phyloP scores from a whole-genome alignment of 2,113 vertebrate genomes.

The Panurus biarmicus region DNA sequence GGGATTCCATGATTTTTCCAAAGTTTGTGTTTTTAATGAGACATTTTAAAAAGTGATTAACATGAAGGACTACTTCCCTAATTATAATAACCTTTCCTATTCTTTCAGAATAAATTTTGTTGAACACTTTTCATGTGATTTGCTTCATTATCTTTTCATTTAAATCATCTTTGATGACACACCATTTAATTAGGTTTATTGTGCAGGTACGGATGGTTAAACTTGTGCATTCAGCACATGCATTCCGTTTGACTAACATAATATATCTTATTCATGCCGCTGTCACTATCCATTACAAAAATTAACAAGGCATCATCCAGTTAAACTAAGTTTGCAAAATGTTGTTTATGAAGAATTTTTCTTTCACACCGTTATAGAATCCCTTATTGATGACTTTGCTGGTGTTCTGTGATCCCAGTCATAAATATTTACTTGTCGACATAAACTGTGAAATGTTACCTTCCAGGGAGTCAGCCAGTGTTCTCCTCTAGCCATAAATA shows the following conservation, averaged over 20 bases:
- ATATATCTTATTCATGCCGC: slow-evolving; percentile 51
- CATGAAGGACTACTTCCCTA: neutral
- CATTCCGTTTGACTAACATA: slow-evolving; percentile 32
- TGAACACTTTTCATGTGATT: slow-evolving; percentile 46
- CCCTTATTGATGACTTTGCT: neutral
- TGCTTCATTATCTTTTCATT: slow-evolving; percentile 65
- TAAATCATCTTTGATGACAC: slow-evolving; percentile 58
- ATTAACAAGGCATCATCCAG: slow-evolving; percentile 48
- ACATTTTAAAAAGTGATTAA: slow-evolving; percentile 20
- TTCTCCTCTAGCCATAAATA: slow-evolving; percentile 13
- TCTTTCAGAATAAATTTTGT: slow-evolving; percentile 52
- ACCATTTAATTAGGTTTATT: slow-evolving; percentile 60
- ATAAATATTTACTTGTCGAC: slow-evolving; percentile 45
- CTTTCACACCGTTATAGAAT: neutral
- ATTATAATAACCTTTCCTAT: slow-evolving; percentile 49
- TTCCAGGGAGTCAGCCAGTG: neutral
- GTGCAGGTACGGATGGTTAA: slow-evolving; percentile 17
- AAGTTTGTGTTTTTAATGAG: neutral
- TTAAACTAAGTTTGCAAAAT: neutral
- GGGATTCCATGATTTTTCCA: neutral
- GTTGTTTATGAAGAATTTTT: neutral
- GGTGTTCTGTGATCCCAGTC: neutral
- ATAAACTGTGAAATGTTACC: slow-evolving; percentile 6
- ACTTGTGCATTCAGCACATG: slow-evolving; percentile 41
- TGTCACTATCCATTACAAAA: slow-evolving; percentile 53